Evolutionary conservation across 2,797 vertebrate species (phyloP).

Genomic region (Choloepus didactylus): DNA sequence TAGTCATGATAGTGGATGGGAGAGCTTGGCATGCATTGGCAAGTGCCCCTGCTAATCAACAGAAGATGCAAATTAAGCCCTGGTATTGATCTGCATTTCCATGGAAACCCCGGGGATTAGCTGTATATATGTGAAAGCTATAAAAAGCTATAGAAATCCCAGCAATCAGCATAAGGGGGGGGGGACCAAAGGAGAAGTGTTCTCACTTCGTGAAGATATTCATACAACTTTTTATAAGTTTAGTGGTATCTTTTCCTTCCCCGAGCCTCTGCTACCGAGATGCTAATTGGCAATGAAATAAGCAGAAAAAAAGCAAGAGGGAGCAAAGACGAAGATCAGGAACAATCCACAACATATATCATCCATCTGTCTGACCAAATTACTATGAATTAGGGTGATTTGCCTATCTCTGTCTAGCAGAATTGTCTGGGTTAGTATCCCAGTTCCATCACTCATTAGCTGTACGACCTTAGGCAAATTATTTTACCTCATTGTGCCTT

Average conservation of each 20-base stretch:
- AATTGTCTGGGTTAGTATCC: background rate
- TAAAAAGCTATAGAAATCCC: background rate
- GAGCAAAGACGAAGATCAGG: background rate
- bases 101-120: slow-evolving; percentile 47
- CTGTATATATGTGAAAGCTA: slow-evolving; percentile 45
- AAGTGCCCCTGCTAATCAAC: slow-evolving; percentile 59
- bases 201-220: slow-evolving; percentile 45
- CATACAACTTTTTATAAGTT: slow-evolving; percentile 12
- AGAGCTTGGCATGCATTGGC: slow-evolving; percentile 58
- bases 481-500: background rate
- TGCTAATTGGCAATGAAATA: background rate
- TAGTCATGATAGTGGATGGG: slow-evolving; percentile 52
- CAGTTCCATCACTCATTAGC: background rate
- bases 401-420: background rate
- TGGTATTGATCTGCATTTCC: slow-evolving; percentile 52
- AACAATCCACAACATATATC: slow-evolving; percentile 8
- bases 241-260: slow-evolving; percentile 11
- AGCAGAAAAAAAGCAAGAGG: background rate
- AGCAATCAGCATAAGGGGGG: background rate
- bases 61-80: slow-evolving; percentile 58
- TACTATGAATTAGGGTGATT: background rate
- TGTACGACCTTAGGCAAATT: background rate
- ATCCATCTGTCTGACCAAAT: background rate
- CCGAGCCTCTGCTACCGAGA: background rate
- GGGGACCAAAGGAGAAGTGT: background rate